Evolutionary conservation across 2,888 invertebrate genomes (phyloP), one percentile per base, ranked within the genome.

Genomic region (Patella pellucida): DNA sequence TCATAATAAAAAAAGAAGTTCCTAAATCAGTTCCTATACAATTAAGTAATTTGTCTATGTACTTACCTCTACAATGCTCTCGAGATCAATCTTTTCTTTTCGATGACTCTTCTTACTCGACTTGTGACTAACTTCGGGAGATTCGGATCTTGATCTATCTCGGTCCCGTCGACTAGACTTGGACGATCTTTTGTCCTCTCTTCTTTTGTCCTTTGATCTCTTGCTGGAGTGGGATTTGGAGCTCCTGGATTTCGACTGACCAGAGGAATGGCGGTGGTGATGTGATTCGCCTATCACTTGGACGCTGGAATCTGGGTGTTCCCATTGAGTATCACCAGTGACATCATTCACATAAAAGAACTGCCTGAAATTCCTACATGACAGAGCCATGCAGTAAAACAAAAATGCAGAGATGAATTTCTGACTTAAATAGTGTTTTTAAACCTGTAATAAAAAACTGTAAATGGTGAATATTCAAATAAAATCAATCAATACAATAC

Each of bases 321-420:
- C 94, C 94, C 94, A 94, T 87, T 94, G 94, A 71, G 93, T 92
- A 79, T 93, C 92, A 54, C 93, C 93, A 50, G 92, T 93, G 79
- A 89, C 87, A 79, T 92, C 89, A 89, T 94, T 93, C 88, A 93
- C 93, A 92, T 94, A 94, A 92, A 92, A 94, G 92, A 94, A 94
- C 83, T 94, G 92, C 91, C 94, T 94, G 92, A 93, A 93, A 85
- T 92, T 91, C 91, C 94, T 94, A 93, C 90, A 78, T 78, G 82
- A 83, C 76, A 68, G 78, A 81, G 83, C 76, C 69, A 69, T 71
- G 72, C 78, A 31, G 76, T 80, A 79, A 79, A 79, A 72, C 77
- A 76, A 82, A 80, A 71, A 75, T 52, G 73, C 62, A 72, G 27
- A 72, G 73, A 77, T 74, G 51, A 73, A 73, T 74, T 71, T 54